phyloP scores from a whole-genome alignment of 2,797 vertebrate species.

The Percopsis omiscomaycus region DNA sequence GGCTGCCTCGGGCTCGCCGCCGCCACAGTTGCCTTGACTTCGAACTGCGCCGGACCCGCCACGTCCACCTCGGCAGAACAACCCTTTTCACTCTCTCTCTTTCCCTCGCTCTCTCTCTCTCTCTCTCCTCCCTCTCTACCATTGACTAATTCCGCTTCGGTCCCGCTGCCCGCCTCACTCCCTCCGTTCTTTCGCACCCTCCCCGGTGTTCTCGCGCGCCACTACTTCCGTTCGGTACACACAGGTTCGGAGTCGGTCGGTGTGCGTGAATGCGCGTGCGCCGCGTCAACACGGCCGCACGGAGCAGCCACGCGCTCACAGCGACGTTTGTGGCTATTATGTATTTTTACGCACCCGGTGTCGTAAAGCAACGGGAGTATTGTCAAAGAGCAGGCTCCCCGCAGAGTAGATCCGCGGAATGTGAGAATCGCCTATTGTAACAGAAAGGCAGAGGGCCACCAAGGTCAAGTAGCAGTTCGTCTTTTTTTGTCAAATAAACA shows the following conservation, averaged over 20 bases:
- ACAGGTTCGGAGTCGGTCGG: background rate
- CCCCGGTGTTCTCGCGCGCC: background rate
- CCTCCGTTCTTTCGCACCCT: background rate
- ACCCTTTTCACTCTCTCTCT: conserved; percentile 60
- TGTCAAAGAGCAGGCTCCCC: conserved; percentile 33
- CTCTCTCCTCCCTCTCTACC: conserved; percentile 23
- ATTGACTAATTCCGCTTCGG: conserved; percentile 46
- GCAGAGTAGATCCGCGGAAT: conserved; percentile 3
- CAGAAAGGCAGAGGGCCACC: conserved; percentile 15
- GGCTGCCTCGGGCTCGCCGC: conserved; percentile 51
- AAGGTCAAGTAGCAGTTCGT: conserved; percentile 27
- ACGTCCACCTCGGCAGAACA: conserved; percentile 80
- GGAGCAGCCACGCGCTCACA: conserved; percentile 11
- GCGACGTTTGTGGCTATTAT: background rate
- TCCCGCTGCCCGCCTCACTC: conserved; percentile 3
- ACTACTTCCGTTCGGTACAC: background rate
- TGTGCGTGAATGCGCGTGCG: background rate
- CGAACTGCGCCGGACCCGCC: conserved; percentile 75
- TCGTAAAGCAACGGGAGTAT: conserved; percentile 15
- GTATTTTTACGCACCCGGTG: conserved; percentile 22
- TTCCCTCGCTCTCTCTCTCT: conserved; percentile 55
- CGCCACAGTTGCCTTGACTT: conserved; percentile 51
- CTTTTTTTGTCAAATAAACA: background rate
- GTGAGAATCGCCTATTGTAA: background rate
- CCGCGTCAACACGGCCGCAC: background rate